These are phyloP conservation scores for Leptinotarsa tumamoca DNA, from an alignment of 2,888 invertebrate genomes.

Conservation along the genomic window DNA sequence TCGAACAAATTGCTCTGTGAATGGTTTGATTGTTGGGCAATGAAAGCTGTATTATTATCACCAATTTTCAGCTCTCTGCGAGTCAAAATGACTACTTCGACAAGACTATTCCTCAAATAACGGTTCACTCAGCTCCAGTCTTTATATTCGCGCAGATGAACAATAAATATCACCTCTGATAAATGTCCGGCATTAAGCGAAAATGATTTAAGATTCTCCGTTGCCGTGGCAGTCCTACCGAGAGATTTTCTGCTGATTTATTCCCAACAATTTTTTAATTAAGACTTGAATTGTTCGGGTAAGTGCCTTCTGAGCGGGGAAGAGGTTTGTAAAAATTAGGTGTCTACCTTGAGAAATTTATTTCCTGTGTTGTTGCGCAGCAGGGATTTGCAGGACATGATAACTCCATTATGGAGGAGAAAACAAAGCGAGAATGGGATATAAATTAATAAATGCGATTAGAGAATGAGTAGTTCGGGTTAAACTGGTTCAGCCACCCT, in stretches of 20 bases:
- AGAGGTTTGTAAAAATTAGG: not conserved
- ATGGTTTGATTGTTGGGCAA: no score
- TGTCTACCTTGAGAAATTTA: constrained; percentile 11
- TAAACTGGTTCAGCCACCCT: not conserved
- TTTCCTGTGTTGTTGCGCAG: not conserved
- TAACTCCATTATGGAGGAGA: not conserved
- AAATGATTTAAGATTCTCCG: constrained; percentile 4
- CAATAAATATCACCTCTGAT: constrained; percentile 14
- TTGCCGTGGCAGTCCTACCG: not conserved
- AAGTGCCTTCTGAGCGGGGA: not conserved
- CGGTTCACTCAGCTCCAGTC: not conserved
- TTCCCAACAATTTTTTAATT: constrained; percentile 15
- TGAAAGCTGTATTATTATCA: no score
- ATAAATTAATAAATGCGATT: not conserved
- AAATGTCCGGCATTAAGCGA: constrained; percentile 5
- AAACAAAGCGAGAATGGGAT: not conserved
- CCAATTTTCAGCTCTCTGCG: no score
- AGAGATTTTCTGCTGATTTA: constrained; percentile 8
- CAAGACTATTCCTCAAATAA: no score
- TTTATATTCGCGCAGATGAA: constrained; percentile 12
- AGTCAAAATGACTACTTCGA: no score
- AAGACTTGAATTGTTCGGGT: constrained; percentile 9
- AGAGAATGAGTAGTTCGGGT: not conserved
- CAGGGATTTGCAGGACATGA: constrained; percentile 7
- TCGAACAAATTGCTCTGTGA: no score